These are phyloP conservation scores for Myrmecobius fasciatus DNA, from an alignment of 2,113 vertebrate species.

Conservation along the genomic window DNA sequence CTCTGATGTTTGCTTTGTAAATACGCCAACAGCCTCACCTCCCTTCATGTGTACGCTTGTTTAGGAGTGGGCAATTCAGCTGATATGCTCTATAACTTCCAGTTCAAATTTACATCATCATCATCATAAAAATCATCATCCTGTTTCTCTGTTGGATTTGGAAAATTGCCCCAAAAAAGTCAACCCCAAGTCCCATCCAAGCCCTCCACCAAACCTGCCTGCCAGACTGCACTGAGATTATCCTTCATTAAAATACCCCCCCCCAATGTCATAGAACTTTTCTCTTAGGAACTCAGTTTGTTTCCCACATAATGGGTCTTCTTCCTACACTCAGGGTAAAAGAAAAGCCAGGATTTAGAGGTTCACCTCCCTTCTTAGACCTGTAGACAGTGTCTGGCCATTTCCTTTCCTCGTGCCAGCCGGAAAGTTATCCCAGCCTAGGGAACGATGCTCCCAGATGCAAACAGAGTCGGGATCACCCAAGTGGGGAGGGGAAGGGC, in stretches of 20 bases:
- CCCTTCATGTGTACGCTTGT: neutral
- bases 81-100: neutral
- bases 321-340: neutral
- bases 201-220: neutral
- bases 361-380: neutral
- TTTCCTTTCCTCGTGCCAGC: neutral
- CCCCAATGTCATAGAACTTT: neutral
- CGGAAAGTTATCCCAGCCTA: neutral
- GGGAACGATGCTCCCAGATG: neutral
- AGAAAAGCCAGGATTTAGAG: neutral
- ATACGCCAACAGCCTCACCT: neutral
- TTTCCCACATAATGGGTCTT: neutral
- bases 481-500: neutral
- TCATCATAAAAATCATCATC: neutral
- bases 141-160: neutral
- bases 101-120: neutral
- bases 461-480: no score
- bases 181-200: no score
- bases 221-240: neutral
- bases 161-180: neutral
- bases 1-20: neutral
- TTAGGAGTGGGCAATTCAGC: neutral
- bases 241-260: neutral
- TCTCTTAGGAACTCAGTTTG: neutral
- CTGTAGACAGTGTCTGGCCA: neutral